These are phyloP conservation scores for Taphrorychus bicolor DNA, from an alignment of 2,888 invertebrate species.

Conservation along the genomic window DNA sequence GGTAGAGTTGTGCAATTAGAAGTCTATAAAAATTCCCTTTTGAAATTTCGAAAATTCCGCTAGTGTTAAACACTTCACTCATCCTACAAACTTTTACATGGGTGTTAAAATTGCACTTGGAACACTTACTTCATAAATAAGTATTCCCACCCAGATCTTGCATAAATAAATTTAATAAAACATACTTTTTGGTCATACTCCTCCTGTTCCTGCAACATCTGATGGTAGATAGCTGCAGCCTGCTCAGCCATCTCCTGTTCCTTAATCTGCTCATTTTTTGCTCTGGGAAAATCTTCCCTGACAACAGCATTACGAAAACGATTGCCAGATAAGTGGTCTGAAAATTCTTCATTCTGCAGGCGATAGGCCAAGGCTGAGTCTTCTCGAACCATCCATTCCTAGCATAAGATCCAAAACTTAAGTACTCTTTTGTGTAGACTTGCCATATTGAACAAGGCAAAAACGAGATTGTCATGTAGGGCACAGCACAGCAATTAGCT, in stretches of 20 bases:
- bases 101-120: not conserved
- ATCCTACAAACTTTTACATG: too few species aligned
- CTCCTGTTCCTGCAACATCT: slow-evolving; percentile 72
- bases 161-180: too few species aligned
- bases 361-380: slow-evolving; percentile 83
- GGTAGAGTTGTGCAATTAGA: too few species aligned
- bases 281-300: slow-evolving; percentile 79
- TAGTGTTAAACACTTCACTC: too few species aligned
- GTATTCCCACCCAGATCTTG: not conserved
- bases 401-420: too few species aligned
- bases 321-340: slow-evolving; percentile 78
- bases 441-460: not conserved
- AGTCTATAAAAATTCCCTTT: too few species aligned
- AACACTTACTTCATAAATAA: not conserved
- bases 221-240: slow-evolving; percentile 67
- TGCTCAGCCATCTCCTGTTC: slow-evolving; percentile 71
- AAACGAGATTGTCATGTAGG: too few species aligned
- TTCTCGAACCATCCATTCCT: slow-evolving; percentile 82
- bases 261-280: slow-evolving; percentile 74
- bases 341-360: slow-evolving; percentile 83
- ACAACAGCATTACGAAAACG: slow-evolving; percentile 77
- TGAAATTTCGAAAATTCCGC: too few species aligned
- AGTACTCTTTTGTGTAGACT: not conserved
- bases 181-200: slow-evolving; percentile 69
- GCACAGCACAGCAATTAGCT: too few species aligned